Evolutionary conservation across 2,888 invertebrate species (phyloP).

Genomic region (Drosophila parthenogenetica): DNA sequence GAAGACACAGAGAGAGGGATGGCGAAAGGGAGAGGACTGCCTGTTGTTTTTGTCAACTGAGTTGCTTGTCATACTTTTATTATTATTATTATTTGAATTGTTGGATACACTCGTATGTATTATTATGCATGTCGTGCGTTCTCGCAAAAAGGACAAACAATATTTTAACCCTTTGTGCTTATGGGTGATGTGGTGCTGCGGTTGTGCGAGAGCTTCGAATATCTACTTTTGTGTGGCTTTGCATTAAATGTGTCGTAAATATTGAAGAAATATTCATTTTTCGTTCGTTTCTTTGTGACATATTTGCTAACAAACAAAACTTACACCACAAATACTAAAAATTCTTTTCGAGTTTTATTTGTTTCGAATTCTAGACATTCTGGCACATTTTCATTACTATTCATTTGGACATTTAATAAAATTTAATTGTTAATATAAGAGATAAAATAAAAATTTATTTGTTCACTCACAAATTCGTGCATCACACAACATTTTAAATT

Average conservation of each 20-base stretch:
- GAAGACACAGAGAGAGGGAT: background rate
- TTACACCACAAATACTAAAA: background rate
- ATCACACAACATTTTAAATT: conserved; percentile 7
- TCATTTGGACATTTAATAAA: conserved; percentile 15
- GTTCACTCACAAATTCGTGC: conserved; percentile 26
- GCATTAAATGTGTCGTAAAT: conserved; percentile 50
- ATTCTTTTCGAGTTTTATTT: too few species aligned
- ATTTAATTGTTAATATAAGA: conserved; percentile 26
- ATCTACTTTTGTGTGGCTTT: conserved; percentile 22
- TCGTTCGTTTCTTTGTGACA: conserved; percentile 4
- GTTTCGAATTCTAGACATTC: too few species aligned
- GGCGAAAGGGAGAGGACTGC: background rate
- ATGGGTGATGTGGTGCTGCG: background rate
- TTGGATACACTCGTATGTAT: conserved; percentile 50
- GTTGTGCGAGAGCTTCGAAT: background rate
- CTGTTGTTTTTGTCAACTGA: conserved; percentile 37
- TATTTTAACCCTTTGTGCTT: conserved; percentile 49
- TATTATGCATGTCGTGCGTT: conserved; percentile 71
- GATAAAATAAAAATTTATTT: conserved; percentile 15
- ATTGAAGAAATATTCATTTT: conserved; percentile 21
- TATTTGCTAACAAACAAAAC: background rate
- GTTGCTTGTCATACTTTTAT: conserved; percentile 39
- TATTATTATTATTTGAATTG: conserved; percentile 44
- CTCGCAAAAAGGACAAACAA: conserved; percentile 39
- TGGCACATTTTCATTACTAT: background rate